A percentile compares a stretch with the other conserved stretches of the same genome.
phyloP scores from a whole-genome alignment of 2,797 vertebrate species.

The Apogon hyalosoma region DNA sequence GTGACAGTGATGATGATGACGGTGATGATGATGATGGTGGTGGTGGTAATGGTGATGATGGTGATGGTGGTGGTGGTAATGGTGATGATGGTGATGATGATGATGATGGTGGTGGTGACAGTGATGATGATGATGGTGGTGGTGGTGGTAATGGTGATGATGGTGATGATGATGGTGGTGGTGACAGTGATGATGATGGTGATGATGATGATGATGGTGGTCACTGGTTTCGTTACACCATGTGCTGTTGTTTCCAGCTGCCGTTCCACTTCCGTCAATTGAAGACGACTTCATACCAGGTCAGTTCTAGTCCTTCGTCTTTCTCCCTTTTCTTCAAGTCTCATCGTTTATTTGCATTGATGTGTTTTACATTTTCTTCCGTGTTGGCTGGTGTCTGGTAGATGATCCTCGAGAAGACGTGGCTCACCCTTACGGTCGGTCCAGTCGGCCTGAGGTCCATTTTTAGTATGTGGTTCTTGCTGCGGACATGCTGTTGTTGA shows the following conservation, averaged over 20 bases:
- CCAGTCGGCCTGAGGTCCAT: not conserved
- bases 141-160: too few relatives aligned
- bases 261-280: conserved; percentile 57
- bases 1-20: too few relatives aligned
- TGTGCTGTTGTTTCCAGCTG: conserved; percentile 48
- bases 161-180: too few relatives aligned
- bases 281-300: conserved; percentile 70
- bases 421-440: conserved; percentile 29
- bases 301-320: conserved; percentile 30
- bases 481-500: not conserved
- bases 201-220: too few relatives aligned
- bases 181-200: too few relatives aligned
- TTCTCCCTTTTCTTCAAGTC: not conserved
- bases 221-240: too few relatives aligned
- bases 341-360: not conserved
- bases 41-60: too few relatives aligned
- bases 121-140: too few relatives aligned
- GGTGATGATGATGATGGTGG: too few relatives aligned
- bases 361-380: not conserved
- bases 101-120: too few relatives aligned
- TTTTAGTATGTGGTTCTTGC: not conserved
- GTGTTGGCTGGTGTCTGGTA: conserved; percentile 8
- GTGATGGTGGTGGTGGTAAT: too few relatives aligned
- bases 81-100: too few relatives aligned
- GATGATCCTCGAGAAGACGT: conserved; percentile 48